phyloP scores from a whole-genome alignment of 2,113 vertebrate genomes.

The Melanerpes formicivorus region DNA sequence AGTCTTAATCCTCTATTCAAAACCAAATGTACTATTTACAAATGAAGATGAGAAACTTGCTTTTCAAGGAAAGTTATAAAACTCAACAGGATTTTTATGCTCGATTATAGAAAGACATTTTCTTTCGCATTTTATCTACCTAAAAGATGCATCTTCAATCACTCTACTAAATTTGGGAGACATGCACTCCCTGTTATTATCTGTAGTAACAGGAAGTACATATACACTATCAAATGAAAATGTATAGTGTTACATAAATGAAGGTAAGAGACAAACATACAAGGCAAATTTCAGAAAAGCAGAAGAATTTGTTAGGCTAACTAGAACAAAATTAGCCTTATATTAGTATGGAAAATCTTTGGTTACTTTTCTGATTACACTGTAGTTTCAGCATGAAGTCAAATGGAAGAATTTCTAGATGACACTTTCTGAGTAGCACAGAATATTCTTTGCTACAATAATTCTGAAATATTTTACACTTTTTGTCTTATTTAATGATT shows the following conservation, averaged over 20 bases:
- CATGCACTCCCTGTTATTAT: neutral
- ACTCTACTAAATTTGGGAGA: neutral
- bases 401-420: neutral
- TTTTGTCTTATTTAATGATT: neutral
- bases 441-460: neutral
- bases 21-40: slow-evolving; percentile 10
- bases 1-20: slow-evolving; percentile 46
- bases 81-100: neutral
- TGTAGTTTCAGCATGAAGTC: neutral
- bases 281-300: neutral
- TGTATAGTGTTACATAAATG: neutral
- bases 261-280: neutral
- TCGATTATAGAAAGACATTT: neutral
- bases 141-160: neutral
- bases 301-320: neutral
- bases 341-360: neutral
- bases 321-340: neutral
- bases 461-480: neutral
- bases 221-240: neutral
- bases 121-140: neutral
- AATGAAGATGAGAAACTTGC: neutral
- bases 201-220: neutral
- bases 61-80: slow-evolving; percentile 10
- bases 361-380: neutral
- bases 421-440: neutral